Evolutionary conservation across 2,113 vertebrate species (phyloP), one percentile per base, ranked within the genome.

Genomic region (Thamnaconus septentrionalis): DNA sequence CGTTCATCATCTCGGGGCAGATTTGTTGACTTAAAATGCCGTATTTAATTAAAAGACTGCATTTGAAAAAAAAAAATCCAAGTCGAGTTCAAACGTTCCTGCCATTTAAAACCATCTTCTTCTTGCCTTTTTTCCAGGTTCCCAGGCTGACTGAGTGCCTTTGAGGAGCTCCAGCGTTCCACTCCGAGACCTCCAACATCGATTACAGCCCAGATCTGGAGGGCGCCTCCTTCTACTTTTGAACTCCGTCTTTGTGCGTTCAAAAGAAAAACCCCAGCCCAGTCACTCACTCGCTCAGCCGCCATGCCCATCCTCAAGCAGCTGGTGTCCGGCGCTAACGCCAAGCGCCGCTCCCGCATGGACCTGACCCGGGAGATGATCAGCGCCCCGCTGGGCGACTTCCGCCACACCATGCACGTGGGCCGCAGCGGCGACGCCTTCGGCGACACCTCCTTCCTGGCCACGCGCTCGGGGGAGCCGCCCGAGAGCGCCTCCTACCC

Each of bases 381-480:
- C 90, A 98, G 97, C 0, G 95, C 97, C 0, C 97, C 97, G 0
- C 82, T 99, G 69, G 97, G 97, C 0, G 97, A 99, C 80, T 99
- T 99, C 72, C 94, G 97, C 56, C 97, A 99, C 85, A 99, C 97
- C 67, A 99, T 99, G 97, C 97, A 99, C 0, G 97, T 99, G 42
- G 97, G 97, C 18, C 92, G 96, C 8, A 94, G 95, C 0, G 97
- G 97, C 0, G 97, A 98, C 0, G 96, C 96, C 39, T 99, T 99
- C 0, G 97, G 97, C 4, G 97, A 99, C 88, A 99, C 97, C 5
- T 99, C 97, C 10, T 99, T 99, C 80, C 94, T 99, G 79, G 93
- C 94, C 82, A 95, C 90, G 75, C 96, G 93, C 75, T 91, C 93
- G 0, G 95, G 96, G 0, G 96, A 98, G 72, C 90, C 90, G 0